Percentiles rank a stretch among this genome's conserved stretches.
phyloP scores from a whole-genome alignment of 2,888 invertebrate species.

The Protophormia terraenovae region DNA sequence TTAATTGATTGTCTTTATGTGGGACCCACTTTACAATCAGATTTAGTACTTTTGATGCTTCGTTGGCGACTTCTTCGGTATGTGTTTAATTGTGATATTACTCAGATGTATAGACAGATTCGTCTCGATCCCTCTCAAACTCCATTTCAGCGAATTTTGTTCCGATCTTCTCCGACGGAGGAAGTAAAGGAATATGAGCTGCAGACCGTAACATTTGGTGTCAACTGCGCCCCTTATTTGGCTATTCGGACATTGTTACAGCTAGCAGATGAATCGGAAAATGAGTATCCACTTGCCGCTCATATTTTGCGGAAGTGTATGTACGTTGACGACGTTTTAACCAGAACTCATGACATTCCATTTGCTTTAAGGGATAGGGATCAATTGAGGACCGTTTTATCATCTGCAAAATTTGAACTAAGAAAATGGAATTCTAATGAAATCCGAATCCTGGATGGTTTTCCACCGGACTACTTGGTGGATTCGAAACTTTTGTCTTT shows the following conservation, averaged over 20 bases:
- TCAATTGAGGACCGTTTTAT: slow-evolving; percentile 45
- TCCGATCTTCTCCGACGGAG: not conserved
- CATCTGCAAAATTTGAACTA: not conserved
- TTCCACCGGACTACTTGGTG: too few species aligned
- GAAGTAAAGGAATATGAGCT: too few species aligned
- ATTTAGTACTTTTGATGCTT: not conserved
- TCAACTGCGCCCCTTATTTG: not conserved
- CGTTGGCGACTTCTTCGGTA: not conserved
- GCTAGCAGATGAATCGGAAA: not conserved
- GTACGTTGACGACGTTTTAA: not conserved
- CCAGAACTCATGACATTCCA: not conserved
- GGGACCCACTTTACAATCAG: not conserved
- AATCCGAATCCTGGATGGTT: not conserved
- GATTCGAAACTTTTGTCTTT: not conserved
- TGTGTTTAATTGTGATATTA: not conserved
- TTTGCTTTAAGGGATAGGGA: not conserved
- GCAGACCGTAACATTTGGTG: not conserved
- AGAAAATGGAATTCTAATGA: slow-evolving; percentile 21
- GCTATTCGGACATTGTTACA: not conserved
- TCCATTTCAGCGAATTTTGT: not conserved
- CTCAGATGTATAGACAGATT: not conserved
- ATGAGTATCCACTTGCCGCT: not conserved
- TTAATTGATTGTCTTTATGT: not conserved
- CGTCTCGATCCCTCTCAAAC: not conserved
- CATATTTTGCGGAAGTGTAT: too few species aligned